Evolutionary conservation across 53 echinoderm and acorn worm genomes (phyloP), one percentile per base, ranked within the genome.

Genomic region (Paracentrotus lividus): DNA sequence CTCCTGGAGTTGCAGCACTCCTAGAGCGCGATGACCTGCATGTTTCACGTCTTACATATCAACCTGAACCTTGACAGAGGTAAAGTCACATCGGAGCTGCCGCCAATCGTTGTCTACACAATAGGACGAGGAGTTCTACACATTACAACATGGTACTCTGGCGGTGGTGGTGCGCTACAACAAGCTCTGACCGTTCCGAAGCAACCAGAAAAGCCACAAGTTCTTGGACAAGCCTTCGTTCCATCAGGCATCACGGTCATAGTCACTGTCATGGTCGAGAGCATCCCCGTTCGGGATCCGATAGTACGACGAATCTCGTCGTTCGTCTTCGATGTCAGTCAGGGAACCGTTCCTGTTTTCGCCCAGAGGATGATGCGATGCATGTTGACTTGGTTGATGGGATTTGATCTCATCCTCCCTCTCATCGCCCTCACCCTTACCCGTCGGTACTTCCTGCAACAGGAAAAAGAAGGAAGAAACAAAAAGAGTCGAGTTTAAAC

Each of bases 381-480:
- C 23, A 9, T 81, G 81, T 26, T 81, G 81, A 45, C 42, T 81
- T 40, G 69, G 91, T 21, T 91, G 91, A 23, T 77, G 81, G 0
- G 92, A 21, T 56, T 92, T 92, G 55, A 92, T 78, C 42, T 92
- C 92, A 43, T 92, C 92, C 13, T 92, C 92, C 54, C 92, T 77
- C 77, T 92, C 92, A 32, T 92, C 92, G 26, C 81, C 59, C 45
- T 92, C 92, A 55, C 92, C 81, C 81, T 92, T 92, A 6, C 92
- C 92, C 92, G 92, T 92, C 29, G 92, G 92, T 34, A 92, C 92
- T 78, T 92, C 92, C 92, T 92, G 92, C 53, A 77, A 0, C 10
- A 34, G 20, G 23, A 56, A 56, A 86, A 86, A 56, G 23, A 56
- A 56, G 56, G 56, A 56, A 86, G 26, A 56, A 56, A 56, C 53